Base-by-base conservation (phyloP, 2,113 vertebrate genomes). In the Cyprinodon tularosa region DNA sequence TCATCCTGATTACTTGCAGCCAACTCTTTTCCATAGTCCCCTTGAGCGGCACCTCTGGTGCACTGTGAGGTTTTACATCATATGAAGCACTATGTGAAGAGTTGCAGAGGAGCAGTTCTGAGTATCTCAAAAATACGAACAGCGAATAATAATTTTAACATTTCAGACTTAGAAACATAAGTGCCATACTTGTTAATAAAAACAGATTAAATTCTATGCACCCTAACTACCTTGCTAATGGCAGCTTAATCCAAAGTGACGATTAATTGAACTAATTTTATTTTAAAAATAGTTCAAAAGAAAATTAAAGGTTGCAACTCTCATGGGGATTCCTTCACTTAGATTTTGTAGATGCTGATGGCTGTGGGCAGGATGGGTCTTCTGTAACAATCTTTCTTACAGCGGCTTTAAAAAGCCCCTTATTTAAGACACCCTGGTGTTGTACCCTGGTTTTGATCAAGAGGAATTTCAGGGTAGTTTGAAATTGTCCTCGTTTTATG, bases 111-210 rank as follows among this genome's bases (percentile, higher is more conserved):
- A 77, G 68, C 57, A 5, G 4, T 37, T n/a, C 7, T 81, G 69
- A 42, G 50, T 62, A 71, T 80, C 61, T 68, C 38, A 71, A 29
- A 64, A 84, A 73, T 60, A 74, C 22, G n/a, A 82, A 67, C 47
- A 0, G 66, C 44, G 59, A 71, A 65, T 81, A 50, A 82, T 86
- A 75, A 66, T 68, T 78, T 57, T 77, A 86, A 66, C 68, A 36
- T 72, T 36, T 12, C 17, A 69, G 20, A 78, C 47, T 4, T 44
- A 48, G 11, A 63, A 63, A n/a, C 22, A 62, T 17, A 48, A 64
- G 63, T 59, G 45, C 47, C 50, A 50, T 68, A 39, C 68, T 45
- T 39, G 63, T 67, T 70, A 44, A 64, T 11, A 38, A 68, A 38
- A 45, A 60, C 22, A 65, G 60, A 39, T 47, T 37, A 45, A 62